These are phyloP conservation scores for Drosophila auraria DNA, from an alignment of 1,140 invertebrate genomes.

Conservation along the genomic window DNA sequence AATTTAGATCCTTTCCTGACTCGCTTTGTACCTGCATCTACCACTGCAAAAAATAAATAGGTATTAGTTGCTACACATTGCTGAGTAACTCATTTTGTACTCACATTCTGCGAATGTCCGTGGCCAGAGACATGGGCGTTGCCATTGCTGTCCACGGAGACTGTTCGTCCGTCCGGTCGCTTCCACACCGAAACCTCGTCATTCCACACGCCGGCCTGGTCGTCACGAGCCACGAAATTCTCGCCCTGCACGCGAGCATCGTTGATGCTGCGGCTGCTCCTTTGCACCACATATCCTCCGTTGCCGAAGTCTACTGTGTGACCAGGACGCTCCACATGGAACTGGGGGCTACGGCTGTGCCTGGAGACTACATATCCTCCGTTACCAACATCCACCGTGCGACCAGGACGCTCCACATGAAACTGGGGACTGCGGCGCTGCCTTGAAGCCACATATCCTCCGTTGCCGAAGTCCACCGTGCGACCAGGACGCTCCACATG, in stretches of 20 bases:
- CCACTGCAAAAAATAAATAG: conserved; percentile 10
- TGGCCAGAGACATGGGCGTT: conserved; percentile 26
- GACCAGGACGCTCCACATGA: conserved; percentile 32
- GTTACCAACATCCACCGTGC: conserved; percentile 9
- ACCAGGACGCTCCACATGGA: conserved; percentile 23
- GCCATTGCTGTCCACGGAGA: conserved; percentile 24
- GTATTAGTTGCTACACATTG: background rate
- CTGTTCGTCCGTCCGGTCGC: conserved; percentile 59
- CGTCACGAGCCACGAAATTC: conserved; percentile 49
- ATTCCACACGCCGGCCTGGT: conserved; percentile 61
- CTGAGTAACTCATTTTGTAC: background rate
- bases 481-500: conserved; percentile 23
- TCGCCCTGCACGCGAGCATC: conserved; percentile 53
- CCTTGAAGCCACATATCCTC: conserved; percentile 16
- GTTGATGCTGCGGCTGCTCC: conserved; percentile 35
- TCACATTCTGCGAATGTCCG: background rate
- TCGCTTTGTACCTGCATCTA: background rate
- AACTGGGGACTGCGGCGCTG: conserved; percentile 8
- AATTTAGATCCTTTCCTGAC: background rate
- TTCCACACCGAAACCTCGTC: conserved; percentile 50
- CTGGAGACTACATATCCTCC: conserved; percentile 20
- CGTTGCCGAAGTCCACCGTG: conserved; percentile 6
- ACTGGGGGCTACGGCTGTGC: conserved; percentile 1
- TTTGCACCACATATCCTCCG: conserved; percentile 30
- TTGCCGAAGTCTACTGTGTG: conserved; percentile 18